These are phyloP conservation scores for Diplodus puntazzo DNA, from an alignment of 2,797 vertebrate species.

Conservation along the genomic window DNA sequence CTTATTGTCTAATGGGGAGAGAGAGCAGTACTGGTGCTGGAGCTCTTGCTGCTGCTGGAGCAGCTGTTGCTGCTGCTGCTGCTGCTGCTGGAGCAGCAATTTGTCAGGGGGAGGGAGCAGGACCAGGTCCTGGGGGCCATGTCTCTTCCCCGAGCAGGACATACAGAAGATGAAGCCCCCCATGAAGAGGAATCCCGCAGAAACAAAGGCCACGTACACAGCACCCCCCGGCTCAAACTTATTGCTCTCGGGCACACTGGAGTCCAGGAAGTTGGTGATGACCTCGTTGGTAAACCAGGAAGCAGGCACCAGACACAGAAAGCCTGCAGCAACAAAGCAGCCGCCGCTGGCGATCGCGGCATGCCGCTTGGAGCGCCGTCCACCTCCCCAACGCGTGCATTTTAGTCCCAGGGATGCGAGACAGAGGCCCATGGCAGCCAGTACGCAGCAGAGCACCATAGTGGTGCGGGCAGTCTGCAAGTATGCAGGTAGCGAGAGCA, in stretches of 20 bases:
- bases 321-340: slow-evolving; percentile 91
- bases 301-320: slow-evolving; percentile 91
- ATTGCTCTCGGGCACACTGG: slow-evolving; percentile 91
- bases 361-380: slow-evolving; percentile 88
- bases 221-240: slow-evolving; percentile 96
- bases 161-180: slow-evolving; percentile 93
- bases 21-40: slow-evolving; percentile 89
- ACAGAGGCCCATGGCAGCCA: slow-evolving; percentile 92
- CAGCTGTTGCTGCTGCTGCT: slow-evolving; percentile 86
- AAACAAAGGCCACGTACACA: slow-evolving; percentile 93
- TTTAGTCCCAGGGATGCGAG: slow-evolving; percentile 92
- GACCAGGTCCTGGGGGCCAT: slow-evolving; percentile 86
- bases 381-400: slow-evolving; percentile 93
- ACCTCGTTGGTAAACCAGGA: slow-evolving; percentile 97
- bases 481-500: slow-evolving; percentile 91
- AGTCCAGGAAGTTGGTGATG: slow-evolving; percentile 92
- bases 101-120: slow-evolving; percentile 86
- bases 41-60: slow-evolving; percentile 86
- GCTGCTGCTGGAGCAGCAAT: slow-evolving; percentile 84
- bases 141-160: slow-evolving; percentile 89
- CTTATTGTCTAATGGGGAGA: slow-evolving; percentile 89
- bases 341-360: slow-evolving; percentile 90
- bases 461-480: slow-evolving; percentile 93
- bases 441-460: slow-evolving; percentile 95
- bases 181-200: slow-evolving; percentile 89